Evolutionary conservation across 2,797 vertebrate genomes (phyloP), one percentile per base, ranked within the genome.

Genomic region (Parotocinclus haroldoi): DNA sequence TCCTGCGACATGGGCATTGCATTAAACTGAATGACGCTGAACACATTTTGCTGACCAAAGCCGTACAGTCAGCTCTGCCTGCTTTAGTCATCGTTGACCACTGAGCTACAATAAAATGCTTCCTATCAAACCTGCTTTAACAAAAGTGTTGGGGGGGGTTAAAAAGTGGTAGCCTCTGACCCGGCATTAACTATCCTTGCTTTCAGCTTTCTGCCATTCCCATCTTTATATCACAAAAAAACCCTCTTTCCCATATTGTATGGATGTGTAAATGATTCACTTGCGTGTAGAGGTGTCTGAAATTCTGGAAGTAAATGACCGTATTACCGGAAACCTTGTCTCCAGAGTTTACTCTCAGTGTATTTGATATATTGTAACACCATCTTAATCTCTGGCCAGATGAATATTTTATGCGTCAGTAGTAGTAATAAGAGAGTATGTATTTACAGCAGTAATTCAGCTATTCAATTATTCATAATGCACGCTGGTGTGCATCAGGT

Each of bases 401-500:
- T 82, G 36, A 79, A 83, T 83, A 79, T 80, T 83, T 83, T 58
- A 83, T 81, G 74, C 14, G 18, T 45, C 66, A 53, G 78, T 76
- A 75, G 77, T 75, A 67, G 76, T 65, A 78, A 78, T 82, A 78
- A 73, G 74, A 53, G 64, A 68, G 77, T 70, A 62, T 80, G 74
- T 80, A 80, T 80, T 80, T 82, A 80, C 78, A 78, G 71, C 72
- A 67, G 62, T 58, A 72, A 64, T 78, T 58, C 55, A 57, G 65
- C 64, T 76, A 8, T 65, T 80, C 58, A 79, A 83, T 83, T 76
- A 81, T 83, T 70, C 71, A 83, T 75, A 58, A 48, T 17, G 16
- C 1, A 14, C 13, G 61, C 57, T 69, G 75, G 75, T 79, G 53
- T 69, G 58, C 66, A 68, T 76, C 63, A 66, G 68, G 74, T 77